A percentile compares a stretch with the other conserved stretches of the same genome.
phyloP scores from a whole-genome alignment of 1,140 invertebrate genomes.

The Apis dorsata region DNA sequence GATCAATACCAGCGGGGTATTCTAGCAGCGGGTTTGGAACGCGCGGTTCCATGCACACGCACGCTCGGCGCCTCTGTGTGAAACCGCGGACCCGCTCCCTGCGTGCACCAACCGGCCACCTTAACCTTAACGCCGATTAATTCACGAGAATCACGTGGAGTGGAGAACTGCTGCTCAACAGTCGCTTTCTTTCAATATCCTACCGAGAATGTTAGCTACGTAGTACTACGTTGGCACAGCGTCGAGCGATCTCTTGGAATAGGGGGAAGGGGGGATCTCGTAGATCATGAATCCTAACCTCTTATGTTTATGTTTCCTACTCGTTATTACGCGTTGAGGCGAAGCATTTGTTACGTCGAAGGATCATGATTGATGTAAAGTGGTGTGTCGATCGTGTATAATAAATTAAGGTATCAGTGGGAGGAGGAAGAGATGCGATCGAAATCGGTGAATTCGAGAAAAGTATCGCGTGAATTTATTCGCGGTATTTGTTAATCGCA shows the following conservation, averaged over 20 bases:
- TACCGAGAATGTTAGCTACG: background rate
- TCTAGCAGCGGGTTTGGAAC: conserved; percentile 47
- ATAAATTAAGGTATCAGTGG: too few relatives aligned
- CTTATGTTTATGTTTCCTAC: too few relatives aligned
- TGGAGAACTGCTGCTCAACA: background rate
- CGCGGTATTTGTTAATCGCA: too few relatives aligned
- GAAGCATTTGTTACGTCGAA: too few relatives aligned
- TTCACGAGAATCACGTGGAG: background rate
- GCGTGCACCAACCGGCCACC: conserved; percentile 23
- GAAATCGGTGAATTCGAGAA: too few relatives aligned
- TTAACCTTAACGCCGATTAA: conserved; percentile 19
- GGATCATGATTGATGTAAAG: too few relatives aligned
- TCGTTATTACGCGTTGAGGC: too few relatives aligned
- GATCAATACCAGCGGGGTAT: conserved; percentile 73
- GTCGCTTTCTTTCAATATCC: background rate
- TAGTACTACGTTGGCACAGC: background rate
- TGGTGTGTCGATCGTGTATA: too few relatives aligned
- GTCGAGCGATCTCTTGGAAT: background rate
- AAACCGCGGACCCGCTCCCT: background rate
- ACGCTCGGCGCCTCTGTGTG: conserved; percentile 26
- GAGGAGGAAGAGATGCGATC: too few relatives aligned
- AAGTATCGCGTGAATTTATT: too few relatives aligned
- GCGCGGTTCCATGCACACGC: conserved; percentile 40
- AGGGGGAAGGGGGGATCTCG: too few relatives aligned
- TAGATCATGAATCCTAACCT: too few relatives aligned